Evolutionary conservation across 1,140 invertebrate species (phyloP).

Genomic region (Patella vulgata): DNA sequence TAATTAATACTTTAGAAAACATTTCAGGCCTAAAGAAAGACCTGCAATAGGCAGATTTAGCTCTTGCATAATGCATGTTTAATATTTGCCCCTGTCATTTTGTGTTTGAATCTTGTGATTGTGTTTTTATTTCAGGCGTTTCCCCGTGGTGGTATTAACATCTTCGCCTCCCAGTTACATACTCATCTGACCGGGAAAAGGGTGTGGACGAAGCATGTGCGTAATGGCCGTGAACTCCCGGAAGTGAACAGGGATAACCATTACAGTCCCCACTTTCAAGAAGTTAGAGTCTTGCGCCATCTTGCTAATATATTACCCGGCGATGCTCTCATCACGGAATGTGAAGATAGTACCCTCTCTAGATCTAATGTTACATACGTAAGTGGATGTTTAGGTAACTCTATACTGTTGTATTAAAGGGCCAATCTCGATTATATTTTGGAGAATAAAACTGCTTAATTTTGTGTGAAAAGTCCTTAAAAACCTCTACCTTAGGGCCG

Average conservation of each 20-base stretch:
- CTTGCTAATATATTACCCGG: constrained; percentile 87
- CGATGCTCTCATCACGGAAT: constrained; percentile 90
- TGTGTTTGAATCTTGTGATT: too few species aligned
- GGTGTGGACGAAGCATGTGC: constrained; percentile 86
- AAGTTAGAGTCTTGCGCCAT: constrained; percentile 87
- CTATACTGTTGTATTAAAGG: too few species aligned
- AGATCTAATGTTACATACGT: constrained; percentile 86
- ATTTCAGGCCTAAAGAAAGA: too few species aligned
- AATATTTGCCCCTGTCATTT: too few species aligned
- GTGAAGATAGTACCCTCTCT: constrained; percentile 83
- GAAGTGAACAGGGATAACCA: constrained; percentile 93
- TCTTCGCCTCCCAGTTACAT: constrained; percentile 97
- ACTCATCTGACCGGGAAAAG: constrained; percentile 91
- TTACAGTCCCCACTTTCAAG: constrained; percentile 98
- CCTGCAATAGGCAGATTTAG: too few species aligned
- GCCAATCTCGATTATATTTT: too few species aligned
- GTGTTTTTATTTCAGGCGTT: constrained; percentile 83
- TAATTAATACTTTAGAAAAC: too few species aligned
- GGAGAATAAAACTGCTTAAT: too few species aligned
- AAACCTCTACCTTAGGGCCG: too few species aligned
- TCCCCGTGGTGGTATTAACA: constrained; percentile 82
- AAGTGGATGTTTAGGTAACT: too few species aligned
- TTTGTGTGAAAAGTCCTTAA: too few species aligned
- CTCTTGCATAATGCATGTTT: too few species aligned
- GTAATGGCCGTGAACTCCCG: constrained; percentile 79